A percentile compares a stretch with the other conserved stretches of the same genome.
phyloP scores from a whole-genome alignment of 2,888 invertebrate genomes.

The Erebia aethiops region DNA sequence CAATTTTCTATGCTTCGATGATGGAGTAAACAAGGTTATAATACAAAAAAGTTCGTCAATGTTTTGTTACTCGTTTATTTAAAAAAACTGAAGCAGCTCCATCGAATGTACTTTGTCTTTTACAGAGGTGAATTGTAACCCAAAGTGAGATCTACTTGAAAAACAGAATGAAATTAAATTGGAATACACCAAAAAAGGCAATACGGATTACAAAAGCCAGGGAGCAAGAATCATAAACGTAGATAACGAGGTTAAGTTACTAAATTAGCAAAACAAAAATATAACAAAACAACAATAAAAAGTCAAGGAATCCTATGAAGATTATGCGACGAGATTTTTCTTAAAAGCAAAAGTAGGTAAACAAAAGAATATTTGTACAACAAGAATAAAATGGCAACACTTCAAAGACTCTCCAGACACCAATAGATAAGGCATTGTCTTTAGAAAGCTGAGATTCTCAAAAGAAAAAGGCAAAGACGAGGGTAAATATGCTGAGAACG shows the following conservation, averaged over 20 bases:
- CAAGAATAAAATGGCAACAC: slow-evolving; percentile 21
- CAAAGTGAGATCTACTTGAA: too few species aligned
- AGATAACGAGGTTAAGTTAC: not conserved
- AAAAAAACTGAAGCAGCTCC: too few species aligned
- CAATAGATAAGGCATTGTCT: slow-evolving; percentile 27
- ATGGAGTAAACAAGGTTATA: slow-evolving; percentile 10
- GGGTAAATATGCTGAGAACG: slow-evolving; percentile 28
- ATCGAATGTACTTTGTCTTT: too few species aligned
- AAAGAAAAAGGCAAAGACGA: slow-evolving; percentile 24
- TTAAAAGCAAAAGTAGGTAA: slow-evolving; percentile 13
- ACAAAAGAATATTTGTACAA: slow-evolving; percentile 25
- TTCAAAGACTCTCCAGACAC: slow-evolving; percentile 22
- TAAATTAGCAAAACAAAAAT: not conserved
- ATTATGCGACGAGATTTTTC: slow-evolving; percentile 10
- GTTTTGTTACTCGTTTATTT: not conserved
- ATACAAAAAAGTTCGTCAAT: not conserved
- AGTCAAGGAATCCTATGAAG: slow-evolving; percentile 3
- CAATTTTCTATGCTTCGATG: slow-evolving; percentile 20
- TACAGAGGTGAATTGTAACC: too few species aligned
- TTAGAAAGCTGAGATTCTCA: slow-evolving; percentile 23
- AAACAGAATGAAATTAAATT: too few species aligned
- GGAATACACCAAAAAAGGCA: too few species aligned
- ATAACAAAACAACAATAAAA: not conserved
- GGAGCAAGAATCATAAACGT: too few species aligned
- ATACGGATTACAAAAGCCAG: too few species aligned